phyloP scores from a whole-genome alignment of 2,113 vertebrate genomes.

The Carettochelys insculpta region DNA sequence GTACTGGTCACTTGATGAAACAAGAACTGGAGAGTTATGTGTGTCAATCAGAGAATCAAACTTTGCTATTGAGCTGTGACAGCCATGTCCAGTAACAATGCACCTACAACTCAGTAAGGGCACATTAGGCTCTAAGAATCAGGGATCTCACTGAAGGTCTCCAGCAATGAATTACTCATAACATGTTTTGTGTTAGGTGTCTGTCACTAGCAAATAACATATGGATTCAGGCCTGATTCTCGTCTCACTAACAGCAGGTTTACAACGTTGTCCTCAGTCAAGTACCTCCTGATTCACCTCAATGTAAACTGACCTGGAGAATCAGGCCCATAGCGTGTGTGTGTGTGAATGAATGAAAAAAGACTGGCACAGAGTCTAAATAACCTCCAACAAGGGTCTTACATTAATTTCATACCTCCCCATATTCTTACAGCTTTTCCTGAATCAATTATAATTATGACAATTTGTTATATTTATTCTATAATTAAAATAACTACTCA shows the following conservation, averaged over 20 bases:
- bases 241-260: accelerated
- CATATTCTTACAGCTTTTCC: constrained; percentile 48
- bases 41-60: neutral
- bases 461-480: constrained; percentile 66
- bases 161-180: accelerated
- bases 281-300: neutral
- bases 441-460: constrained; percentile 64
- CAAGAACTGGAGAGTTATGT: neutral
- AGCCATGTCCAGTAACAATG: neutral
- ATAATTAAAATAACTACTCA: constrained; percentile 57
- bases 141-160: accelerated
- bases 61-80: neutral
- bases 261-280: accelerated
- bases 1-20: accelerated
- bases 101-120: accelerated
- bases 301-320: neutral
- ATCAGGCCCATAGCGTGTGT: neutral
- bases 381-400: neutral
- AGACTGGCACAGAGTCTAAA: neutral
- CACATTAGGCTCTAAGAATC: accelerated
- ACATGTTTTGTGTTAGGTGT: neutral
- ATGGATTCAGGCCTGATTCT: neutral
- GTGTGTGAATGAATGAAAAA: neutral
- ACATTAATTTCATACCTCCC: constrained; percentile 48
- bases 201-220: neutral